Evolutionary conservation across 1,140 invertebrate species (phyloP).

Genomic region (Ptiloglossa arizonensis): DNA sequence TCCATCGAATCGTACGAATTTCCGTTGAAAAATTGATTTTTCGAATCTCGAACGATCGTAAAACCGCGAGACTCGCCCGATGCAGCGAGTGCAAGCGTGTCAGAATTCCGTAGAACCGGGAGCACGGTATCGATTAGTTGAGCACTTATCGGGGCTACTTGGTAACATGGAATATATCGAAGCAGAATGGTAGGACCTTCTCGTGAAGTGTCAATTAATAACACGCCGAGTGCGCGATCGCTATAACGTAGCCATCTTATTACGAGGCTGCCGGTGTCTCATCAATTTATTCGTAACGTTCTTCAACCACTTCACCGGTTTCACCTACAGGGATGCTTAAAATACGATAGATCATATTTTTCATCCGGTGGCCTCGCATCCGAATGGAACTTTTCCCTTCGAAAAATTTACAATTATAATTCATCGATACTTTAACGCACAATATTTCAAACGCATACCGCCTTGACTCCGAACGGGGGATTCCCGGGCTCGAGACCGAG

Average conservation of each 20-base stretch:
- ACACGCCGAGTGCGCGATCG: slow-evolving; percentile 62
- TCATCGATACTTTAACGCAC: background rate
- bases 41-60: too few relatives aligned
- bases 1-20: too few relatives aligned
- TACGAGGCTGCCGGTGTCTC: slow-evolving; percentile 61
- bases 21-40: too few relatives aligned
- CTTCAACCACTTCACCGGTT: slow-evolving; percentile 67
- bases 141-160: slow-evolving; percentile 54
- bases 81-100: background rate
- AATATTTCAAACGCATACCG: background rate
- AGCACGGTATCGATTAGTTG: slow-evolving; percentile 42
- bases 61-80: background rate
- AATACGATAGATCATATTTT: slow-evolving; percentile 67
- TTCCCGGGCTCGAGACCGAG: background rate
- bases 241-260: slow-evolving; percentile 70
- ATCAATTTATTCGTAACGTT: slow-evolving; percentile 71
- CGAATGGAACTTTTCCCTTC: slow-evolving; percentile 19
- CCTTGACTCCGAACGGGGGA: background rate
- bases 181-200: slow-evolving; percentile 48
- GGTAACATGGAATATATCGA: slow-evolving; percentile 62
- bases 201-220: slow-evolving; percentile 71
- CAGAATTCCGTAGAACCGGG: slow-evolving; percentile 4
- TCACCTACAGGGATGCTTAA: slow-evolving; percentile 69
- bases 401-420: background rate
- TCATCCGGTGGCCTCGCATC: slow-evolving; percentile 13